Evolutionary conservation across 2,797 vertebrate species (phyloP).

Genomic region (Nannoperca obscura): DNA sequence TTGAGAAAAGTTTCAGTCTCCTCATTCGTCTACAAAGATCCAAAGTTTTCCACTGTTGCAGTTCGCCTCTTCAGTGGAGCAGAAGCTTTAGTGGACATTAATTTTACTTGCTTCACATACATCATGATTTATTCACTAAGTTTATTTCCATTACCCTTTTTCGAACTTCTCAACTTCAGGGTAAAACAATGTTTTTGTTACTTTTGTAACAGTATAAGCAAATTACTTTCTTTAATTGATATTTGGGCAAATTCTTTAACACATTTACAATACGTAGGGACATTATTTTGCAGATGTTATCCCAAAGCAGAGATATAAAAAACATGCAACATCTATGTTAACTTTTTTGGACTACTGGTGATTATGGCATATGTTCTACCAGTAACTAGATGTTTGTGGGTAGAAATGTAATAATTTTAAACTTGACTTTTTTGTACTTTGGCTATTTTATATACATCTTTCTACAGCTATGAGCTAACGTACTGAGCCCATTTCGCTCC

Average conservation of each 20-base stretch:
- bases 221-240: not conserved
- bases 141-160: not conserved
- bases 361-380: not conserved
- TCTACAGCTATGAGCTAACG: not conserved
- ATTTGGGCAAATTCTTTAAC: no score
- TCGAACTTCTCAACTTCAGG: not conserved
- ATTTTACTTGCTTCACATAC: not conserved
- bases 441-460: not conserved
- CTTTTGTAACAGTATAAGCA: no score
- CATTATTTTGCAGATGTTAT: not conserved
- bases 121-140: not conserved
- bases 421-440: not conserved
- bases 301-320: not conserved
- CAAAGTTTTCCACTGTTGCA: not conserved
- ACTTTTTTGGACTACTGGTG: not conserved
- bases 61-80: not conserved
- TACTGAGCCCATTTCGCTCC: conserved; percentile 10
- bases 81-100: not conserved
- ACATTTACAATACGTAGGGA: not conserved
- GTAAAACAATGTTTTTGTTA: no score
- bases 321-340: no score
- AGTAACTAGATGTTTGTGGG: not conserved
- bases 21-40: not conserved
- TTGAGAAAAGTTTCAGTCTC: not conserved
- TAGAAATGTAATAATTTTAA: not conserved